Base-by-base conservation (phyloP, 2,888 invertebrate species). In the Notodonta dromedarius region DNA sequence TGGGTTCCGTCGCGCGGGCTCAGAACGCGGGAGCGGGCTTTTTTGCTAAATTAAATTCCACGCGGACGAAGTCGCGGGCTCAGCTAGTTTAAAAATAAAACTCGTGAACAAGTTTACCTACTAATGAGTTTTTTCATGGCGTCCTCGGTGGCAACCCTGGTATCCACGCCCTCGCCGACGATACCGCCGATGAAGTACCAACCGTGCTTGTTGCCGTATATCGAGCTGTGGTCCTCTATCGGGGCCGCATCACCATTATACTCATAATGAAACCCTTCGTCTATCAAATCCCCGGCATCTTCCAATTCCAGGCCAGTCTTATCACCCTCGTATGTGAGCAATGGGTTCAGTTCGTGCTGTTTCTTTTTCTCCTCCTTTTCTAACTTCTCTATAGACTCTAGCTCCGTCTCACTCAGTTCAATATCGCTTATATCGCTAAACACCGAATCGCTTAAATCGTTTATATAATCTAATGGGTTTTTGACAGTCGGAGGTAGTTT, bases 121-220 rank as follows among this genome's bases (percentile, higher is more conserved):
- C 96, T 96, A 94, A 95, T 95, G 94, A 98, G 94, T 94, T 96
- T 96, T 75, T 95, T 94, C 93, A 97, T 93, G 56, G 97, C 97
- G 74, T 95, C 94, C 70, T 94, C 94, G 80, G 97, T 96, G 14
- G 97, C 96, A 67, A 94, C 88, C 62, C 94, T 94, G 11, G 95
- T 94, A 80, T 95, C 95, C 13, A 91, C 82, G 59, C 96, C 95
- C 77, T 95, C 95, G 32, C 97, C 97, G 67, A 96, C 95, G 62
- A 98, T 95, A 48, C 97, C 97, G 24, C 97, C 96, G 59, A 97
- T 95, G 95, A 97, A 98, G 86, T 96, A 95, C 97, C 98, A 98
- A 54, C 98, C 98, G 65, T 95, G 95, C 79, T 94, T 94, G 87
- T 96, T 96, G 56, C 94, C 95, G 65, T 95, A 95, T 66, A 95